Percentiles rank a stretch among this genome's conserved stretches.
phyloP scores from a whole-genome alignment of 2,113 vertebrate species.

The Sterrhoptilus dennistouni region DNA sequence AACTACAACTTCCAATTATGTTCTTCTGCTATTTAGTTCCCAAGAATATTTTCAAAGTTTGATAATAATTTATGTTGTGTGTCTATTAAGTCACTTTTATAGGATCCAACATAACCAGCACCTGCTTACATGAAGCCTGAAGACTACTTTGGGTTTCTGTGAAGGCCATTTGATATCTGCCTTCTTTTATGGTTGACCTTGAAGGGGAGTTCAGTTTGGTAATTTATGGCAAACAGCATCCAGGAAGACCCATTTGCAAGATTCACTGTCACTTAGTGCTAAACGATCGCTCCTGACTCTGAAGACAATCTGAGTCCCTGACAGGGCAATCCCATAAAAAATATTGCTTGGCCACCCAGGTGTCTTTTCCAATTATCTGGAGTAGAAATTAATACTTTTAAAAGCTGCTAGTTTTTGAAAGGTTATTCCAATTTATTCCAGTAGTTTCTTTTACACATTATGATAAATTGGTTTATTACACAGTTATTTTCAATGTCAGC shows the following conservation, averaged over 20 bases:
- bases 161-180: slow-evolving; percentile 75
- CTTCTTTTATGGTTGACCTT: slow-evolving; percentile 83
- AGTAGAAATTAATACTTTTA: slow-evolving; percentile 92
- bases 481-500: slow-evolving; percentile 81
- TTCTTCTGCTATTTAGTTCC: slow-evolving; percentile 42
- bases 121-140: slow-evolving; percentile 48
- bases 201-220: slow-evolving; percentile 76
- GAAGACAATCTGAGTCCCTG: slow-evolving; percentile 86
- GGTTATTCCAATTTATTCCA: slow-evolving; percentile 87
- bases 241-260: slow-evolving; percentile 87
- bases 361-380: slow-evolving; percentile 90
- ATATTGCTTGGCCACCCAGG: slow-evolving; percentile 82
- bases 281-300: slow-evolving; percentile 81
- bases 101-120: slow-evolving; percentile 37
- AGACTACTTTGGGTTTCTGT: slow-evolving; percentile 16
- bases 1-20: background rate
- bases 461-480: slow-evolving; percentile 83
- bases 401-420: slow-evolving; percentile 89
- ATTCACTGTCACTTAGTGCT: slow-evolving; percentile 88
- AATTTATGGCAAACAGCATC: slow-evolving; percentile 87
- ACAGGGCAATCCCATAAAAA: slow-evolving; percentile 87
- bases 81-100: slow-evolving; percentile 73
- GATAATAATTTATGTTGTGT: slow-evolving; percentile 68
- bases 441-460: slow-evolving; percentile 78
- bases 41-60: slow-evolving; percentile 55